Conservation (phyloP, 2,797 vertebrate genomes). For the Helostoma temminkii region DNA sequence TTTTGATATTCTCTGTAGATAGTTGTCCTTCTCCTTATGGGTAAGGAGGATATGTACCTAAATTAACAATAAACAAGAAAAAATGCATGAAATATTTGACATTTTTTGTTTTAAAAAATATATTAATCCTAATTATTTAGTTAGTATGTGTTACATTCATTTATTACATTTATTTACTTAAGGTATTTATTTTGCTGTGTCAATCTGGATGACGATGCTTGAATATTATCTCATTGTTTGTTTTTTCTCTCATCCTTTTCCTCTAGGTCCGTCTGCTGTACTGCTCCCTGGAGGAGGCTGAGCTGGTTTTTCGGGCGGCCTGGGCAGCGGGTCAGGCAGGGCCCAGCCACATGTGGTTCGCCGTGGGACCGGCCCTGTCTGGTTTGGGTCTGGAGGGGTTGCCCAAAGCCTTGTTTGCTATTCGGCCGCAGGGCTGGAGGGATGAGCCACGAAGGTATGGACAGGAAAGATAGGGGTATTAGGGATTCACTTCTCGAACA, state of each 20-base stretch:
- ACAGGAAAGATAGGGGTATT: neutral
- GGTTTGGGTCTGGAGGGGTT: slow-evolving; percentile 88
- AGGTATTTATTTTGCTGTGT: too few relatives aligned
- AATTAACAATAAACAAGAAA: too few relatives aligned
- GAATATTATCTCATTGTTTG: neutral
- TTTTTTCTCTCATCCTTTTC: neutral
- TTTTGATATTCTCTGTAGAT: too few relatives aligned
- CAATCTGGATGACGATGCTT: too few relatives aligned
- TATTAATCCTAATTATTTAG: too few relatives aligned
- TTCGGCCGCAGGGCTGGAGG: slow-evolving; percentile 89
- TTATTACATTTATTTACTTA: too few relatives aligned
- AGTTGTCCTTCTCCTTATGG: too few relatives aligned
- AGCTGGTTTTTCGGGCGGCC: slow-evolving; percentile 89
- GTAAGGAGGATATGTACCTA: too few relatives aligned
- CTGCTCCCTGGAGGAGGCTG: slow-evolving; percentile 92
- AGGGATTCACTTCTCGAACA: neutral
- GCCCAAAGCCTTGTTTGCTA: slow-evolving; percentile 90
- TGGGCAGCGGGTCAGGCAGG: slow-evolving; percentile 89
- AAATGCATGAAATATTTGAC: too few relatives aligned
- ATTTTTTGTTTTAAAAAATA: too few relatives aligned
- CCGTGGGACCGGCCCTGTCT: slow-evolving; percentile 90
- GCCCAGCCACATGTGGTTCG: slow-evolving; percentile 94
- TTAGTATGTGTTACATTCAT: too few relatives aligned
- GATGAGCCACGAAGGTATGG: slow-evolving; percentile 82
- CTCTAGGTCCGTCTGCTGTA: slow-evolving; percentile 92